A percentile compares a stretch with the other conserved stretches of the same genome.
Conservation (phyloP, 2,797 vertebrate species). For the Circus cinereus region DNA sequence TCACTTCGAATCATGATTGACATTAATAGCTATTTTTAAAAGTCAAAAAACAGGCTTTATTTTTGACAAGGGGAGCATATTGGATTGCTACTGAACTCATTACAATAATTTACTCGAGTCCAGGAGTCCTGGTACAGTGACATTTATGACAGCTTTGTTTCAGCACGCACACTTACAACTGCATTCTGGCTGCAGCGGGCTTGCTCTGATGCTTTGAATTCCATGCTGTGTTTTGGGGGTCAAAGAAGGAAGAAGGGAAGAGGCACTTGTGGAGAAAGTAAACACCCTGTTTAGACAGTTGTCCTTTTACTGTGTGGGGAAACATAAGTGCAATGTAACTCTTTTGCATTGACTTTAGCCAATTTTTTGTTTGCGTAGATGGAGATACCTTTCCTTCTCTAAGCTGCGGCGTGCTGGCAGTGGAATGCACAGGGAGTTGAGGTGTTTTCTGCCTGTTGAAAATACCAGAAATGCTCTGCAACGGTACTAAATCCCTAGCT, state of each 20-base stretch:
- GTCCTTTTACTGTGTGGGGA: not conserved
- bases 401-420: not conserved
- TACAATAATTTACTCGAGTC: not conserved
- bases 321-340: not conserved
- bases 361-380: not conserved
- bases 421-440: not conserved
- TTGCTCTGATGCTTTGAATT: not conserved
- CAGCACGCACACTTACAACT: not conserved
- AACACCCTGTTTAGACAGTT: not conserved
- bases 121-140: not conserved
- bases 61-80: not conserved
- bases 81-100: slow-evolving; percentile 22
- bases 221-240: not conserved
- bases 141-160: slow-evolving; percentile 29
- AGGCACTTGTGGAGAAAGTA: not conserved
- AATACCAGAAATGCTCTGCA: not conserved
- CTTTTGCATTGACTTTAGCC: not conserved
- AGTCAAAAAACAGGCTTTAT: not conserved
- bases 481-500: not conserved
- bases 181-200: rapidly evolving
- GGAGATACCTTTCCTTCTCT: not conserved
- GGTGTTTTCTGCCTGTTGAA: not conserved
- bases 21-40: slow-evolving; percentile 20
- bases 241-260: not conserved
- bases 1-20: not conserved